Conservation (phyloP, 2,888 invertebrate genomes). For the Apantesis nais region DNA sequence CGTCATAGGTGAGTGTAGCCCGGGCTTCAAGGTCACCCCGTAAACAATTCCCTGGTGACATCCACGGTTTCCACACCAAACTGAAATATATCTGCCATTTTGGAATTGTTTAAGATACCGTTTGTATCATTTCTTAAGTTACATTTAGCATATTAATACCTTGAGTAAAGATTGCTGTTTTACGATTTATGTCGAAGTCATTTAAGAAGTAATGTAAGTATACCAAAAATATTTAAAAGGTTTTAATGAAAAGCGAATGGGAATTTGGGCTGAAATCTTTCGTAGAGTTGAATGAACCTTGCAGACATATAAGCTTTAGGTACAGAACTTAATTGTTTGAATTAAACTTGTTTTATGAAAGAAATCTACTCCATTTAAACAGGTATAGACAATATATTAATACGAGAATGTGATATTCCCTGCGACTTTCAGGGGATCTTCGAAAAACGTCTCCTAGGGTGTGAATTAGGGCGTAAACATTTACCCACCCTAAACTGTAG, state of each 20-base stretch:
- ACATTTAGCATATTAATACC: too few relatives aligned
- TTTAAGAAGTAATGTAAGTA: not conserved
- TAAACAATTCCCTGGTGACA: constrained; percentile 64
- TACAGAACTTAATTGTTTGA: not conserved
- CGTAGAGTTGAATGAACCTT: not conserved
- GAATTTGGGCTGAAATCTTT: not conserved
- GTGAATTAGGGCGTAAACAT: constrained; percentile 2
- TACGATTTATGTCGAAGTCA: too few relatives aligned
- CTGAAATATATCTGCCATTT: constrained; percentile 36
- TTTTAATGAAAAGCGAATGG: not conserved
- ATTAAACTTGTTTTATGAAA: not conserved
- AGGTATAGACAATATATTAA: not conserved
- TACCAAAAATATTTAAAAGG: not conserved
- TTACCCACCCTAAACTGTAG: not conserved
- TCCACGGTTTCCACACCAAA: constrained; percentile 41
- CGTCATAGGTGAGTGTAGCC: constrained; percentile 72
- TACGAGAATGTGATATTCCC: not conserved
- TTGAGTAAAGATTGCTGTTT: too few relatives aligned
- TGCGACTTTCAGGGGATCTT: not conserved
- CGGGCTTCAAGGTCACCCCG: constrained; percentile 71
- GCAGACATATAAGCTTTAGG: not conserved
- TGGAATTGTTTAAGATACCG: constrained; percentile 23
- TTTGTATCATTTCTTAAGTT: constrained; percentile 11
- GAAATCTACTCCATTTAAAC: not conserved
- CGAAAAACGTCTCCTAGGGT: not conserved